Evolutionary conservation across 2,888 invertebrate species (phyloP).

Genomic region (Sabatieria punctata): DNA sequence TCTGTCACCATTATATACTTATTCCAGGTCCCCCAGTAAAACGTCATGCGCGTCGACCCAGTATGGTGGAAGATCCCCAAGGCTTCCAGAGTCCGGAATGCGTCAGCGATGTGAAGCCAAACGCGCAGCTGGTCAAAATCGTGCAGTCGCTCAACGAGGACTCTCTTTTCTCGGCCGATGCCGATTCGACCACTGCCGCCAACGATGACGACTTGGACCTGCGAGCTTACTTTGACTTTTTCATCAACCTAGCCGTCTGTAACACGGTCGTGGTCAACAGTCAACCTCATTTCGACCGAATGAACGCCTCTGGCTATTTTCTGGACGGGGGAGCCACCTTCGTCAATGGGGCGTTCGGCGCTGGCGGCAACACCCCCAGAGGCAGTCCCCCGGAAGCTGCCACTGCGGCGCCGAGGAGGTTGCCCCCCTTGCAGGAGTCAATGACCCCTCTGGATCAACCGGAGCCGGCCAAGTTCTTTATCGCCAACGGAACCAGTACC

Average conservation of each 20-base stretch:
- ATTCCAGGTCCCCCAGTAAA: too few relatives aligned
- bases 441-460: background rate
- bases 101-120: conserved; percentile 1
- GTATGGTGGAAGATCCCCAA: too few relatives aligned
- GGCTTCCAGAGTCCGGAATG: too few relatives aligned
- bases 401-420: too few relatives aligned
- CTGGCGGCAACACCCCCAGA: conserved; percentile 6
- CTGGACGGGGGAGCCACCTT: conserved; percentile 11
- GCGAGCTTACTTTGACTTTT: conserved; percentile 42
- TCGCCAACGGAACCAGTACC: background rate
- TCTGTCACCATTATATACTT: too few relatives aligned
- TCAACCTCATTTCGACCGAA: conserved; percentile 51
- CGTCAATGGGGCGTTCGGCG: background rate
- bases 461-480: background rate
- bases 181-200: background rate
- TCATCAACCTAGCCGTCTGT: conserved; percentile 74
- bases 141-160: background rate
- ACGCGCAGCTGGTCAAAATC: background rate
- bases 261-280: conserved; percentile 88
- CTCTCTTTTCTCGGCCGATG: too few relatives aligned
- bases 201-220: background rate
- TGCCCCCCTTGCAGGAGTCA: background rate
- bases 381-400: conserved; percentile 1
- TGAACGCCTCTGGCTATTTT: conserved; percentile 4
- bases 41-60: too few relatives aligned